Evolutionary conservation across 2,888 invertebrate genomes (phyloP).

Genomic region (Synanthedon formicaeformis): DNA sequence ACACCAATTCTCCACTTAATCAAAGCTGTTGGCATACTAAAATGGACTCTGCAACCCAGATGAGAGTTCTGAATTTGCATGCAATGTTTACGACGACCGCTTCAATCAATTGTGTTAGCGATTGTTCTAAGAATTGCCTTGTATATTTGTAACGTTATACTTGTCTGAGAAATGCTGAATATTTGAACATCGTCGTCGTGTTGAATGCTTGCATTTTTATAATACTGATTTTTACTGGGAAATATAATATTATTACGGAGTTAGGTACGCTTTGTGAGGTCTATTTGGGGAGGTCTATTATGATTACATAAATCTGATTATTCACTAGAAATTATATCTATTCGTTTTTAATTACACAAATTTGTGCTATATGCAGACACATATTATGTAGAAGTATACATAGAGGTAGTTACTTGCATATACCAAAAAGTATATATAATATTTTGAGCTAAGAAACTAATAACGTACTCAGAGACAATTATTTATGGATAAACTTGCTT

Average conservation of each 20-base stretch:
- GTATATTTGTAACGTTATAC: slow-evolving; percentile 31
- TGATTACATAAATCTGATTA: too few species aligned
- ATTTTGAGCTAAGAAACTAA: too few species aligned
- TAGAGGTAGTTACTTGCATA: too few species aligned
- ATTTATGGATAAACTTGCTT: too few species aligned
- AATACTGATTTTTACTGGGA: slow-evolving; percentile 2
- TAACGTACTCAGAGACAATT: too few species aligned
- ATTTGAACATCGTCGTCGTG: slow-evolving; percentile 22
- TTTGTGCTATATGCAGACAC: too few species aligned
- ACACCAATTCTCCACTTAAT: slow-evolving; percentile 51
- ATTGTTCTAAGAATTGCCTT: slow-evolving; percentile 46
- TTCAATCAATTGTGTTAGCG: slow-evolving; percentile 24
- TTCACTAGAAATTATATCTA: too few species aligned
- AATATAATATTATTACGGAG: background rate
- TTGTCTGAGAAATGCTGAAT: slow-evolving; percentile 42
- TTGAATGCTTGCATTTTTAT: slow-evolving; percentile 6
- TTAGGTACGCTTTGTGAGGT: too few species aligned
- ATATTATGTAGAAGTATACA: too few species aligned
- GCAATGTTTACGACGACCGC: slow-evolving; percentile 12
- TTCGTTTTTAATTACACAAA: too few species aligned
- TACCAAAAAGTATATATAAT: too few species aligned
- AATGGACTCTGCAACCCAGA: slow-evolving; percentile 26
- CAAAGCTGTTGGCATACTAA: slow-evolving; percentile 13
- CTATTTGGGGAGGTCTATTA: too few species aligned
- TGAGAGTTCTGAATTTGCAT: slow-evolving; percentile 26